Conservation (phyloP, 1,140 invertebrate species). For the Drosophila pandora region DNA sequence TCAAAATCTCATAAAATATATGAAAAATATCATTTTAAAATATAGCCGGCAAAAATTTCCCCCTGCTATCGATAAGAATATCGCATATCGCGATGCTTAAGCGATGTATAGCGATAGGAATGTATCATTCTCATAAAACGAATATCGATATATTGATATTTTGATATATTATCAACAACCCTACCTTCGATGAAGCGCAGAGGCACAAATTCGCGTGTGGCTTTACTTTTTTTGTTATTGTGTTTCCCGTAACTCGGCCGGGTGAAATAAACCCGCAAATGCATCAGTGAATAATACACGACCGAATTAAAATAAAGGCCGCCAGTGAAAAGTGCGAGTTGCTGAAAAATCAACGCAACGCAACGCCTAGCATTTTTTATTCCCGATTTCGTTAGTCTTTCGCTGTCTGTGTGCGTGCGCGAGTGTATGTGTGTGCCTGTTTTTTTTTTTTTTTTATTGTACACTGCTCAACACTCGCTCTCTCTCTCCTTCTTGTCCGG, state of each 20-base stretch:
- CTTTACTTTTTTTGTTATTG: slow-evolving; percentile 7
- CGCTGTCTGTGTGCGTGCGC: slow-evolving; percentile 4
- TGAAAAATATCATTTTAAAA: too few species aligned
- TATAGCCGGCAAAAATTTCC: too few species aligned
- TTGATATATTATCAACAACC: too few species aligned
- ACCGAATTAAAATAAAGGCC: not conserved
- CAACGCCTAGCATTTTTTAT: slow-evolving; percentile 7
- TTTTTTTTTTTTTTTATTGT: not conserved
- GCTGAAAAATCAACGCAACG: slow-evolving; percentile 2
- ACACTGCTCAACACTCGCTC: slow-evolving; percentile 1
- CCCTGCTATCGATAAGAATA: too few species aligned
- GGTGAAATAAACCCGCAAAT: slow-evolving; percentile 1
- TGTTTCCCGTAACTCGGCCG: slow-evolving; percentile 1
- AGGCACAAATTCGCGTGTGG: slow-evolving; percentile 3
- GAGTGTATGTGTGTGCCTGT: slow-evolving; percentile 3
- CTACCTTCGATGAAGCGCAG: not conserved
- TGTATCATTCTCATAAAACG: too few species aligned
- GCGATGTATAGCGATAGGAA: too few species aligned
- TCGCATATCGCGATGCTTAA: too few species aligned
- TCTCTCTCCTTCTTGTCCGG: not conserved
- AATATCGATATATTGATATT: too few species aligned
- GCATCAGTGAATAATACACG: slow-evolving; percentile 1
- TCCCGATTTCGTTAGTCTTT: not conserved
- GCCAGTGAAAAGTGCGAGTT: not conserved
- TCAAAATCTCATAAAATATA: too few species aligned